phyloP scores from a whole-genome alignment of 1,140 invertebrate species.

The Formica selysi region DNA sequence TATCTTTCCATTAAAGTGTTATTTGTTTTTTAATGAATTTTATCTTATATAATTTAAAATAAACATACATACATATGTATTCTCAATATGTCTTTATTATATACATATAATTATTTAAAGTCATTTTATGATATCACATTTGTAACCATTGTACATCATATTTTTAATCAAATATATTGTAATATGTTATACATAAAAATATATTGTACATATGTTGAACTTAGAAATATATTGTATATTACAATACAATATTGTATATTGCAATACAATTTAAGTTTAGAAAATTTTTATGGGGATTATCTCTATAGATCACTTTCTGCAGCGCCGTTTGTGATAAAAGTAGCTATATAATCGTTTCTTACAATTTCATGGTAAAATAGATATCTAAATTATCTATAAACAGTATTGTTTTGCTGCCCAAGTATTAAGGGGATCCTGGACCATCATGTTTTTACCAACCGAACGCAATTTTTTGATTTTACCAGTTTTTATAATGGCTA shows the following conservation, averaged over 20 bases:
- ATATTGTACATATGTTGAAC: too few species aligned
- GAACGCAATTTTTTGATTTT: too few species aligned
- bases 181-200: too few species aligned
- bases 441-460: too few species aligned
- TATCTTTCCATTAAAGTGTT: background rate
- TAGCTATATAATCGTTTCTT: background rate
- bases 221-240: background rate
- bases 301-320: background rate
- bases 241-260: too few species aligned
- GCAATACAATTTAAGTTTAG: background rate
- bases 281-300: background rate
- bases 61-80: background rate
- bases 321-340: slow-evolving; percentile 4
- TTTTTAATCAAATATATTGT: background rate
- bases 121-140: background rate
- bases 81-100: too few species aligned
- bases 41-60: background rate
- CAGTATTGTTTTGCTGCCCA: background rate
- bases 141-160: background rate
- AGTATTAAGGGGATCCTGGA: too few species aligned
- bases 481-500: too few species aligned
- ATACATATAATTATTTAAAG: background rate
- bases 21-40: background rate
- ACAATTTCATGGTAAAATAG: slow-evolving; percentile 30
- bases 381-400: slow-evolving; percentile 22